phyloP scores from a whole-genome alignment of 2,888 invertebrate species.

The Hydrotaea diabolus region DNA sequence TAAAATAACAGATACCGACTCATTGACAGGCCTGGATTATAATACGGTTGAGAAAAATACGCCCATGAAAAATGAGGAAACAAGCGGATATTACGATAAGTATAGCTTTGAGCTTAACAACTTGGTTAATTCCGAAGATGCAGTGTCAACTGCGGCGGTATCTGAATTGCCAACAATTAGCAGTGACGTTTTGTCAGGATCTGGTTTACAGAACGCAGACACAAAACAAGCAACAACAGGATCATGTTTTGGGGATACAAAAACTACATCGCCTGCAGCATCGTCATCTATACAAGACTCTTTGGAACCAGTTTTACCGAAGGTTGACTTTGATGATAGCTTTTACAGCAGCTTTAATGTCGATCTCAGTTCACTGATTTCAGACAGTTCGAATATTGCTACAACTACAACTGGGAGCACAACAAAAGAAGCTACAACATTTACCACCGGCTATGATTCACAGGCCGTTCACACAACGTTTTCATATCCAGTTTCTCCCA shows the following conservation, averaged over 20 bases:
- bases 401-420: not conserved
- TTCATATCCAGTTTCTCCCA: not conserved
- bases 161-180: conserved; percentile 30
- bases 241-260: not conserved
- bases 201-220: not conserved
- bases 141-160: not conserved
- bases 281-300: not conserved
- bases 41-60: not conserved
- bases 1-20: conserved; percentile 31
- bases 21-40: not conserved
- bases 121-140: not conserved
- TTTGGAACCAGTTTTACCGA: conserved; percentile 32
- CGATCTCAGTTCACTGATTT: conserved; percentile 72
- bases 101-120: not conserved
- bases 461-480: conserved; percentile 4
- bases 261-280: not conserved
- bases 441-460: not conserved
- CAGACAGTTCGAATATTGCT: conserved; percentile 53
- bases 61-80: not conserved
- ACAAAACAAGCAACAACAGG: conserved; percentile 33
- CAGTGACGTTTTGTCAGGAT: not conserved
- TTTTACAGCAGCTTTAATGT: conserved; percentile 77
- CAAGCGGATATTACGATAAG: not conserved
- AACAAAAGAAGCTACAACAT: not conserved
- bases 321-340: conserved; percentile 73